These are phyloP conservation scores for Lophotriccus pileatus DNA, from an alignment of 2,797 vertebrate species.

Conservation along the genomic window DNA sequence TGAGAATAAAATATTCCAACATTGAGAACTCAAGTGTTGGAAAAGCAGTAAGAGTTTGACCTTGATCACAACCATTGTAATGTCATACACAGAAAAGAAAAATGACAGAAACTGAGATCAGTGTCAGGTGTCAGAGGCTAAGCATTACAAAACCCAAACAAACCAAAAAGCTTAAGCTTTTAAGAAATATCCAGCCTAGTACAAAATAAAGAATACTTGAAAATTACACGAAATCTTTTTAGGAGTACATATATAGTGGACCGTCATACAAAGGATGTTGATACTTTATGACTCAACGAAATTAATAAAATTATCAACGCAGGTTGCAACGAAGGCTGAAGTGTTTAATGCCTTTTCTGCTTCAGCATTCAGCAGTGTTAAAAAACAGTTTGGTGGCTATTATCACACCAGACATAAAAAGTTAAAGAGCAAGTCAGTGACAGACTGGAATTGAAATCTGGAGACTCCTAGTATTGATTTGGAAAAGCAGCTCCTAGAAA, in stretches of 20 bases:
- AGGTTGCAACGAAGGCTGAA: background rate
- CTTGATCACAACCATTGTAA: background rate
- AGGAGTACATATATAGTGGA: background rate
- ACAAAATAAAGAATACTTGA: background rate
- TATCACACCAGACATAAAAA: background rate
- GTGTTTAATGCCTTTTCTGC: background rate
- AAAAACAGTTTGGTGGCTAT: background rate
- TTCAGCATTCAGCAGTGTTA: background rate
- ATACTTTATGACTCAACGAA: background rate
- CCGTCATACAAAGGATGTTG: background rate
- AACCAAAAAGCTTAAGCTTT: background rate
- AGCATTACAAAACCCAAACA: background rate
- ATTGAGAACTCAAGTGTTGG: background rate
- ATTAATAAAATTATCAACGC: background rate
- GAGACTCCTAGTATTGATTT: background rate
- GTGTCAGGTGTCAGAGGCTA: background rate
- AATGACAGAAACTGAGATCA: background rate
- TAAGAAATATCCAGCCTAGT: background rate
- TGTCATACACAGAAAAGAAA: background rate
- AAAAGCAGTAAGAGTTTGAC: background rate
- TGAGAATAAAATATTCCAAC: background rate
- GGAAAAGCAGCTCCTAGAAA: background rate
- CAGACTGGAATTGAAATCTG: background rate
- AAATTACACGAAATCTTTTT: background rate
- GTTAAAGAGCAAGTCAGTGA: background rate